These are phyloP conservation scores for Pachyramphus minor DNA, from an alignment of 2,113 vertebrate genomes.

Conservation along the genomic window DNA sequence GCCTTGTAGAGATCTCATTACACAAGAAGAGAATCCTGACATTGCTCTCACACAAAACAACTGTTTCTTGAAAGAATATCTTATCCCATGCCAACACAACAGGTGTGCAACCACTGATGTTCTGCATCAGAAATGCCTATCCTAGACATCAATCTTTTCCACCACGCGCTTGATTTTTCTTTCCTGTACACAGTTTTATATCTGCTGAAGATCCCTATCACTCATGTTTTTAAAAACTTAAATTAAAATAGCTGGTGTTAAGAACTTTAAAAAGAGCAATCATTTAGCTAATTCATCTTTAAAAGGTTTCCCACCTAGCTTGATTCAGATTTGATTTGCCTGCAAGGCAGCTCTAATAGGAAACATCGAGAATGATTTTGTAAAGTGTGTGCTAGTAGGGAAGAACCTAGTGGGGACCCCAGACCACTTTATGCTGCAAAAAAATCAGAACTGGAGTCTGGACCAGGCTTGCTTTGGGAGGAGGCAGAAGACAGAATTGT, in stretches of 20 bases:
- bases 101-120: not conserved
- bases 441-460: not conserved
- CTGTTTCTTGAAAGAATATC: not conserved
- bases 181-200: not conserved
- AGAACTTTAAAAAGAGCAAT: conserved; percentile 23
- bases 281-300: conserved; percentile 44
- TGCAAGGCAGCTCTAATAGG: conserved; percentile 23
- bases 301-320: conserved; percentile 29
- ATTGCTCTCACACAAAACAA: not conserved
- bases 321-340: conserved; percentile 21
- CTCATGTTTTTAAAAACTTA: conserved; percentile 35
- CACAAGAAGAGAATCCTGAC: not conserved
- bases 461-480: not conserved
- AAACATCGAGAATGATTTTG: not conserved
- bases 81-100: not conserved
- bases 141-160: not conserved
- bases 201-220: conserved; percentile 25
- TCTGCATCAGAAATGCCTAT: not conserved
- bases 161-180: not conserved
- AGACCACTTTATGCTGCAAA: not conserved
- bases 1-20: not conserved
- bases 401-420: not conserved
- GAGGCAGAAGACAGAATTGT: not conserved
- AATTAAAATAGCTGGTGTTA: conserved; percentile 49
- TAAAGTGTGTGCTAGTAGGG: not conserved